Percentiles rank a stretch among this genome's conserved stretches.
These are phyloP conservation scores for Brachionus asplanchnoidis DNA, from an alignment of 1,140 invertebrate genomes.

Conservation along the genomic window DNA sequence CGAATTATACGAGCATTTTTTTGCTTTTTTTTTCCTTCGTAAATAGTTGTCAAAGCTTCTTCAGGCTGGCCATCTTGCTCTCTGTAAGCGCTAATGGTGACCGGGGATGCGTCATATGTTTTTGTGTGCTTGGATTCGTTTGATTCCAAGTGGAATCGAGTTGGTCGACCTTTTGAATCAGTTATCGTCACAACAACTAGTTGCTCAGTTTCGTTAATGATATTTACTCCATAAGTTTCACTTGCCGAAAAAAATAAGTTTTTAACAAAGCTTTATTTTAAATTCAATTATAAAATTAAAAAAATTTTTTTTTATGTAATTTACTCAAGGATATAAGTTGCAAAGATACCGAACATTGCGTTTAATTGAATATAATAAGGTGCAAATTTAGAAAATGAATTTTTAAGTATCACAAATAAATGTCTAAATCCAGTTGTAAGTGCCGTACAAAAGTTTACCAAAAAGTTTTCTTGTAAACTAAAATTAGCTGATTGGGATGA, in stretches of 20 bases:
- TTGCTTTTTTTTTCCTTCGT: slow-evolving; percentile 10
- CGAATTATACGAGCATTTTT: slow-evolving; percentile 4
- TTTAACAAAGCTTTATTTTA: neutral
- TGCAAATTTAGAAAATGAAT: neutral
- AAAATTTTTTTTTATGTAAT: neutral
- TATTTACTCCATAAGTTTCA: neutral
- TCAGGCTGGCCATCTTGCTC: neutral
- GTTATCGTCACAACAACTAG: neutral
- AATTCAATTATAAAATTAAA: neutral
- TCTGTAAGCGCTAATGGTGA: neutral
- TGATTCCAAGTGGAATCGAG: neutral
- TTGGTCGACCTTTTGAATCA: slow-evolving; percentile 14
- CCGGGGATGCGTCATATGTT: slow-evolving; percentile 2
- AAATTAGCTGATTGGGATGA: slow-evolving; percentile 4
- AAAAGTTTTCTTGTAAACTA: neutral
- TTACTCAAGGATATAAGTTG: neutral
- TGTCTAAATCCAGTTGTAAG: neutral
- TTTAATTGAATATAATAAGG: neutral
- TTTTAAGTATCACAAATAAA: neutral
- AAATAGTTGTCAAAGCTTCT: neutral
- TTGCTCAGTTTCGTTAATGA: neutral
- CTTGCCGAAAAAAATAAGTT: neutral
- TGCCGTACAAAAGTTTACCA: neutral
- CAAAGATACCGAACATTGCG: neutral
- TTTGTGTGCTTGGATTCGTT: neutral